Evolutionary conservation across 2,888 invertebrate species (phyloP).

Genomic region (Ichneumoninae sp.): DNA sequence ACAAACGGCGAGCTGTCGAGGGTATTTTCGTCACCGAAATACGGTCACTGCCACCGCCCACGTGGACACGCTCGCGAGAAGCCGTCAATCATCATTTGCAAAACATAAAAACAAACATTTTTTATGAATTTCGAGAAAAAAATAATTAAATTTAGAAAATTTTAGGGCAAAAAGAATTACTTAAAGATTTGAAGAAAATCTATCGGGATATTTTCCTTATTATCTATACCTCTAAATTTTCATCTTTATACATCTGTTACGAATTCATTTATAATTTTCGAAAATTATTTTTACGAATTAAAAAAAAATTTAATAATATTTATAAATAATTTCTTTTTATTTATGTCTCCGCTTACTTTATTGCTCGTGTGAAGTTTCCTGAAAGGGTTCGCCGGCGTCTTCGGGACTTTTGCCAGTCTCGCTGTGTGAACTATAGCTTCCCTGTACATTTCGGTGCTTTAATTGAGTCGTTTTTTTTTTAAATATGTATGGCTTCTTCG

Average conservation of each 20-base stretch:
- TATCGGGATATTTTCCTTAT: too few species aligned
- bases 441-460: constrained; percentile 67
- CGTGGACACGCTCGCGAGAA: constrained; percentile 67
- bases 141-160: not conserved
- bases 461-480: not conserved
- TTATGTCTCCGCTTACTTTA: constrained; percentile 69
- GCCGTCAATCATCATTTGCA: constrained; percentile 23
- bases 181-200: not conserved
- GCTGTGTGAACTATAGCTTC: constrained; percentile 66
- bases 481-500: not conserved
- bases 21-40: constrained; percentile 73
- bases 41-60: constrained; percentile 75
- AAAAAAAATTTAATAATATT: not conserved
- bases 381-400: constrained; percentile 70
- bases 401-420: constrained; percentile 73
- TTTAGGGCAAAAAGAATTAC: not conserved
- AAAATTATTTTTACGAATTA: not conserved
- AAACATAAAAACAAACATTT: not conserved
- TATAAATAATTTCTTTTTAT: not conserved
- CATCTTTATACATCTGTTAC: not conserved
- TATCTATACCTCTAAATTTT: not conserved
- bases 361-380: constrained; percentile 74
- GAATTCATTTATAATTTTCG: not conserved
- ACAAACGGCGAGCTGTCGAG: constrained; percentile 20
- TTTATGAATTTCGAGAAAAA: not conserved